Conservation (phyloP, 2,113 vertebrate species). For the Gadus macrocephalus region DNA sequence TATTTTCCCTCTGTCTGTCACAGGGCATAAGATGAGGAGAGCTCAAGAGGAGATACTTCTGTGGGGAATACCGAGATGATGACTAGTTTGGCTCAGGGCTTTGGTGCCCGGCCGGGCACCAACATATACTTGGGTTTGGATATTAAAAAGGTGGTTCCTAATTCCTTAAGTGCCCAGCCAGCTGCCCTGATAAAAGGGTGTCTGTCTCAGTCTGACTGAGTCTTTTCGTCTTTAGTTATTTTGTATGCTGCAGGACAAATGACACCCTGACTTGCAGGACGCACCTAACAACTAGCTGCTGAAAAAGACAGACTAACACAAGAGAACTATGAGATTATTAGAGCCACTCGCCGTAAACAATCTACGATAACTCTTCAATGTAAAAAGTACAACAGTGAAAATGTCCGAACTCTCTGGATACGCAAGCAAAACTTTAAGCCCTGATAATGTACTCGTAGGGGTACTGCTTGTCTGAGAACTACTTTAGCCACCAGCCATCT, state of each 20-base stretch:
- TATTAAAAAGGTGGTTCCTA: constrained; percentile 4
- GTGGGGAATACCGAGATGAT: no score
- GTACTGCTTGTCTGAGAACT: constrained; percentile 21
- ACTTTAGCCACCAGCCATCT: constrained; percentile 17
- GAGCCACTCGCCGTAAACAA: no score
- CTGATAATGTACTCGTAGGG: neutral
- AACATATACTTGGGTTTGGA: neutral
- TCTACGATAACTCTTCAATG: no score
- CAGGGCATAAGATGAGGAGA: no score
- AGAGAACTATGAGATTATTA: no score
- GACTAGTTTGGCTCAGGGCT: neutral
- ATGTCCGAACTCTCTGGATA: no score
- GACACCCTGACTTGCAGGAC: neutral
- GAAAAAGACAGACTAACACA: no score
- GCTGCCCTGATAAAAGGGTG: constrained; percentile 8
- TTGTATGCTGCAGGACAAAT: constrained; percentile 6
- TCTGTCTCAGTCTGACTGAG: neutral
- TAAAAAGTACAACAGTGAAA: no score
- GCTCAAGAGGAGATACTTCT: no score
- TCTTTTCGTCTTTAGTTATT: neutral
- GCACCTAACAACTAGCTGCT: no score
- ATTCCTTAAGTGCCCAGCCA: neutral
- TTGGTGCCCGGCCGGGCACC: neutral
- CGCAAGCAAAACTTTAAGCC: neutral
- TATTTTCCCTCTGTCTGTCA: no score